Evolutionary conservation across 2,113 vertebrate genomes (phyloP).

Genomic region (Tursiops truncatus): DNA sequence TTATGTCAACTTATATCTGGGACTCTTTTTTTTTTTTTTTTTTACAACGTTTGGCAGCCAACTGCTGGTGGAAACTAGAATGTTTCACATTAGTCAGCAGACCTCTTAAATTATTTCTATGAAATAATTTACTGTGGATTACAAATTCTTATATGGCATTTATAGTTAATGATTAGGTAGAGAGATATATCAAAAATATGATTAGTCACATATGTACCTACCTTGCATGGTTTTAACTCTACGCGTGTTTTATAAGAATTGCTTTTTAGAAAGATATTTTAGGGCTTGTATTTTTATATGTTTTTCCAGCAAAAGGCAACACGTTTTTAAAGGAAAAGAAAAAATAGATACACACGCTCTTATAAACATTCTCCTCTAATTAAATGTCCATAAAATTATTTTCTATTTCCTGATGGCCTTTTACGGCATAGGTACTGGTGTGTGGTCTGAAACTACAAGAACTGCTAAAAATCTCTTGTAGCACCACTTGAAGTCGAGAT

Average conservation of each 20-base stretch:
- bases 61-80: constrained; percentile 79
- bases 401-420: neutral
- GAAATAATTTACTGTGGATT: constrained; percentile 85
- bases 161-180: constrained; percentile 84
- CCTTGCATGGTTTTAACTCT: constrained; percentile 66
- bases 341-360: neutral
- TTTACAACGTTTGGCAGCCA: constrained; percentile 81
- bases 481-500: constrained; percentile 36
- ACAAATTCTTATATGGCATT: constrained; percentile 84
- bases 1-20: constrained; percentile 83
- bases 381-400: constrained; percentile 32
- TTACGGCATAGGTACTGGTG: neutral
- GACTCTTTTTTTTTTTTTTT: neutral
- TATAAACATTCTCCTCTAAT: constrained; percentile 40
- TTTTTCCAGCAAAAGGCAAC: neutral
- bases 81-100: constrained; percentile 86
- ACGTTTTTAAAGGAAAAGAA: constrained; percentile 36
- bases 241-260: constrained; percentile 62
- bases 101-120: constrained; percentile 84
- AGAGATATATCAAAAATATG: constrained; percentile 82
- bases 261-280: constrained; percentile 38
- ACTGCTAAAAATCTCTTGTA: constrained; percentile 51
- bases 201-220: constrained; percentile 80
- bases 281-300: constrained; percentile 47
- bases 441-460: constrained; percentile 17